Conservation (phyloP, 2,797 vertebrate species). For the Oryzias sinensis region DNA sequence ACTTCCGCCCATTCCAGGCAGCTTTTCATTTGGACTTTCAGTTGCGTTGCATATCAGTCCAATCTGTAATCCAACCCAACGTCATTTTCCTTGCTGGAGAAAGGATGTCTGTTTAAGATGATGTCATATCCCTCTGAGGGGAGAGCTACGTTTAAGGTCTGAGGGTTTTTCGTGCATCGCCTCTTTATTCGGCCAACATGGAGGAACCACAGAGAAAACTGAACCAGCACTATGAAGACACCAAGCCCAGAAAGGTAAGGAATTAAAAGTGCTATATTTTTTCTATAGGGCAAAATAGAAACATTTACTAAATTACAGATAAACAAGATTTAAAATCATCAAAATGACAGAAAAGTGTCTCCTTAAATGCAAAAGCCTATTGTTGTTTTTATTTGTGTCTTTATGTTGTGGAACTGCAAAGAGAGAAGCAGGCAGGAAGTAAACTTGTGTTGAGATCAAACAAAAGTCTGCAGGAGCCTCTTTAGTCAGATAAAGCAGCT, state of each 20-base stretch:
- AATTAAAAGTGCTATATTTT: slow-evolving; percentile 12
- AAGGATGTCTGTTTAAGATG: slow-evolving; percentile 7
- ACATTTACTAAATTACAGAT: no score
- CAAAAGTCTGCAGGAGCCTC: slow-evolving; percentile 1
- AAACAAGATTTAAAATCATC: no score
- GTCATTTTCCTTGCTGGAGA: slow-evolving; percentile 16
- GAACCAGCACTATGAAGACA: slow-evolving; percentile 72
- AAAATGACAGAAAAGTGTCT: no score
- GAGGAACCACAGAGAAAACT: slow-evolving; percentile 83
- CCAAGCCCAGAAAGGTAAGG: slow-evolving; percentile 85
- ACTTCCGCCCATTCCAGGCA: slow-evolving; percentile 30
- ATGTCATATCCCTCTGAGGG: slow-evolving; percentile 16
- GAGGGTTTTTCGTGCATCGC: slow-evolving; percentile 14
- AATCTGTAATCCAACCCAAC: slow-evolving; percentile 14
- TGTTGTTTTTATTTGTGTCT: not conserved
- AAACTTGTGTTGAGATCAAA: slow-evolving; percentile 6
- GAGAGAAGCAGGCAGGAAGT: slow-evolving; percentile 3
- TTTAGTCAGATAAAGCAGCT: slow-evolving; percentile 11
- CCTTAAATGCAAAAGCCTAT: no score
- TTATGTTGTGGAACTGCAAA: slow-evolving; percentile 14
- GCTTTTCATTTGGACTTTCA: slow-evolving; percentile 23
- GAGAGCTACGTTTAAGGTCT: slow-evolving; percentile 39
- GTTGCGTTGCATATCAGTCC: slow-evolving; percentile 13
- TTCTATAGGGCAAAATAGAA: slow-evolving; percentile 4
- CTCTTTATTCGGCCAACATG: slow-evolving; percentile 72